Evolutionary conservation across 2,797 vertebrate species (phyloP).

Genomic region (Acanthiza pusilla): DNA sequence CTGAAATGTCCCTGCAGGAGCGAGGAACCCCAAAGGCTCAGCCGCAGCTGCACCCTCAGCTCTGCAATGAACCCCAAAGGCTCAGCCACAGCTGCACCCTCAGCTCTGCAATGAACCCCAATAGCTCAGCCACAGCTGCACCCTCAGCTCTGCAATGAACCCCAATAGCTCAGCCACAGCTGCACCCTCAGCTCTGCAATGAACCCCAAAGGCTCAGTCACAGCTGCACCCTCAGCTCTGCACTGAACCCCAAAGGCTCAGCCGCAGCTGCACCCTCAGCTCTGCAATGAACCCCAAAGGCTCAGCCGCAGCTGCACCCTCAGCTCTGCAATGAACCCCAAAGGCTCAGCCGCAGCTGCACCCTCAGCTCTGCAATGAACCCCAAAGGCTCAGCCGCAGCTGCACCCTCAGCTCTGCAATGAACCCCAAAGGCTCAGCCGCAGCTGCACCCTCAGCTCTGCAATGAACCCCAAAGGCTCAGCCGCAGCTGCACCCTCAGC

Average conservation of each 20-base stretch:
- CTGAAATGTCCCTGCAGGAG: background rate
- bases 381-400: accelerated
- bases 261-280: background rate
- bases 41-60: background rate
- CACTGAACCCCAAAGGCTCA: accelerated
- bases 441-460: too few relatives aligned
- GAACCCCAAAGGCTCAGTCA: accelerated
- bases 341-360: background rate
- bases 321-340: too few relatives aligned
- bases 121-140: background rate
- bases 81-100: background rate
- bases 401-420: too few relatives aligned
- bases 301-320: background rate
- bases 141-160: too few relatives aligned
- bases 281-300: accelerated
- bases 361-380: too few relatives aligned
- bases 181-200: too few relatives aligned
- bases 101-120: too few relatives aligned
- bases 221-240: too few relatives aligned
- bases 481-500: background rate
- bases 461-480: accelerated
- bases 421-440: accelerated
- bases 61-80: accelerated
- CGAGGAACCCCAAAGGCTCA: accelerated
- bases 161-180: accelerated